Evolutionary conservation across 64 coral and sea anemone genomes (phyloP).

Genomic region (Montipora foliosa): DNA sequence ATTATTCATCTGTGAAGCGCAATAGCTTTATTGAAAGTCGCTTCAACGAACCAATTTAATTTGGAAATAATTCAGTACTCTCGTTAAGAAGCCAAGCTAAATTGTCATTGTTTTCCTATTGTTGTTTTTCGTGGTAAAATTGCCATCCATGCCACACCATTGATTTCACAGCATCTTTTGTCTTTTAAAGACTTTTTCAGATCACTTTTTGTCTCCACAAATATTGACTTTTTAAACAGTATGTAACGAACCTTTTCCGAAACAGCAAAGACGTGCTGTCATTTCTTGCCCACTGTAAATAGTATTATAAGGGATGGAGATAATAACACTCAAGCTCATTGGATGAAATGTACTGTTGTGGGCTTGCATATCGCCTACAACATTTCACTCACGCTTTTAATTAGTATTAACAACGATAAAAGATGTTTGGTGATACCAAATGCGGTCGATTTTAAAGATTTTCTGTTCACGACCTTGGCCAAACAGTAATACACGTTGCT

Average conservation of each 20-base stretch:
- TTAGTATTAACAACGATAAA: too few species aligned
- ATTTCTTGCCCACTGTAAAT: not conserved
- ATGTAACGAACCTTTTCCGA: slow-evolving; percentile 25
- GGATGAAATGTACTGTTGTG: not conserved
- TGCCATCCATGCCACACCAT: not conserved
- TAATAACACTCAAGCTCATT: slow-evolving; percentile 8
- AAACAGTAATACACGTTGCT: too few species aligned
- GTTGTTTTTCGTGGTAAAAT: not conserved
- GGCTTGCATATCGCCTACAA: too few species aligned
- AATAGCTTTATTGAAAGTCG: not conserved
- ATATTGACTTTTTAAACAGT: not conserved
- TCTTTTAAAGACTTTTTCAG: not conserved
- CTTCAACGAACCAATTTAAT: not conserved
- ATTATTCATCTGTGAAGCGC: not conserved
- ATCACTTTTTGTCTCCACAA: not conserved
- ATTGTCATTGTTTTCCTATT: not conserved
- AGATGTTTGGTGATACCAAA: too few species aligned
- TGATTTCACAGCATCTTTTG: not conserved
- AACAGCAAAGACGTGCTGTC: not conserved
- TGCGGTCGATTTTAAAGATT: too few species aligned
- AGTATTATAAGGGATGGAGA: not conserved
- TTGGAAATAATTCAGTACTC: not conserved
- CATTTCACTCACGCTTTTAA: too few species aligned
- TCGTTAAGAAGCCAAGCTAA: not conserved
- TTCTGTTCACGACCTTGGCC: too few species aligned